Percentiles rank a stretch among this genome's conserved stretches.
These are phyloP conservation scores for Drosophila littoralis DNA, from an alignment of 1,140 invertebrate species.

Conservation along the genomic window DNA sequence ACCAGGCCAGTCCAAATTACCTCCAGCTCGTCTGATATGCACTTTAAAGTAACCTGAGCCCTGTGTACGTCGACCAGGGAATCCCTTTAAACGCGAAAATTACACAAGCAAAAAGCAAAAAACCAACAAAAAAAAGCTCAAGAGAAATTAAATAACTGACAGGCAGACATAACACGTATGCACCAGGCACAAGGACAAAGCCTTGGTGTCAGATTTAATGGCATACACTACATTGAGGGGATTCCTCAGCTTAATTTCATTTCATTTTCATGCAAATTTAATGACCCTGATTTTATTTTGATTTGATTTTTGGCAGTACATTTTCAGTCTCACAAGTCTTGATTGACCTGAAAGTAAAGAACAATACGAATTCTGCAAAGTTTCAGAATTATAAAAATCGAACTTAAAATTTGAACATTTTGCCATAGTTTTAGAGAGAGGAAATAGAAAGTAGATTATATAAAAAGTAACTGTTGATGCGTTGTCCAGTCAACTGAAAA, in stretches of 20 bases:
- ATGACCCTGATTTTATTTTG: neutral
- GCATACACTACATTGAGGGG: neutral
- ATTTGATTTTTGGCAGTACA: neutral
- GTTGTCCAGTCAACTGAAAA: too few species aligned
- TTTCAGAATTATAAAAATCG: too few species aligned
- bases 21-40: conserved; percentile 35
- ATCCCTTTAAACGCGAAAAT: conserved; percentile 54
- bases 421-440: too few species aligned
- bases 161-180: neutral
- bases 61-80: conserved; percentile 18
- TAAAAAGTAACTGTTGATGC: too few species aligned
- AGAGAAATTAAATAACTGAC: neutral
- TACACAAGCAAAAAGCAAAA: conserved; percentile 1
- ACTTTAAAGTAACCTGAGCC: conserved; percentile 39
- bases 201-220: conserved; percentile 14
- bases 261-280: neutral
- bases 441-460: too few species aligned
- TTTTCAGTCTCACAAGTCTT: too few species aligned
- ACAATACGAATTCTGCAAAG: too few species aligned
- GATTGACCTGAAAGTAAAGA: too few species aligned
- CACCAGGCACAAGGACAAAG: conserved; percentile 27
- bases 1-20: conserved; percentile 16
- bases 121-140: conserved; percentile 1
- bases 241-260: conserved; percentile 7
- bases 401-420: too few species aligned